These are phyloP conservation scores for Venustaconcha ellipsiformis DNA, from an alignment of 1,140 invertebrate species.

Conservation along the genomic window DNA sequence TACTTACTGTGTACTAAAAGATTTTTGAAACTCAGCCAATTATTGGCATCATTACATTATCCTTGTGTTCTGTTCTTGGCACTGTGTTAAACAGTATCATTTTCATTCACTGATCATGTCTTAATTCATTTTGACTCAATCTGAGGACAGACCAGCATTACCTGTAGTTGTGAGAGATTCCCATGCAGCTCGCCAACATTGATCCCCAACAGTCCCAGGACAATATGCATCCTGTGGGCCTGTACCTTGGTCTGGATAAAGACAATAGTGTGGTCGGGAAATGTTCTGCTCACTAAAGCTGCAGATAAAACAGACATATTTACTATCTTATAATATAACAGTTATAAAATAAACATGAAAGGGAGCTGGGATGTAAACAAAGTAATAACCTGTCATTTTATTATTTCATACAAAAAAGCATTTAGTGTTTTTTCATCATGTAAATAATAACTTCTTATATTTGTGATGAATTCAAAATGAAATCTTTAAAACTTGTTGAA, in stretches of 20 bases:
- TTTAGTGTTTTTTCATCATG: too few species aligned
- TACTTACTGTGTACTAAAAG: too few species aligned
- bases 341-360: neutral
- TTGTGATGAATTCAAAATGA: too few species aligned
- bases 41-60: too few species aligned
- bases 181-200: slow-evolving; percentile 94
- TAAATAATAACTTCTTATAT: too few species aligned
- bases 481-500: too few species aligned
- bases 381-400: neutral
- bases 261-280: slow-evolving; percentile 90
- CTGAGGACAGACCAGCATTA: slow-evolving; percentile 17
- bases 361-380: neutral
- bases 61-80: too few species aligned
- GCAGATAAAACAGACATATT: slow-evolving; percentile 30
- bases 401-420: too few species aligned
- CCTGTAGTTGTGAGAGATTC: slow-evolving; percentile 87
- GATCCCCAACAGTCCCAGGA: slow-evolving; percentile 89
- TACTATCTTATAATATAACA: neutral
- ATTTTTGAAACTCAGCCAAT: too few species aligned
- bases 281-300: slow-evolving; percentile 93
- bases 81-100: too few species aligned
- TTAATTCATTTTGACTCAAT: neutral
- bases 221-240: slow-evolving; percentile 91
- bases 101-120: neutral
- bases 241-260: slow-evolving; percentile 97